Conservation (phyloP, 2,113 vertebrate species). For the Heloderma charlesbogerti region DNA sequence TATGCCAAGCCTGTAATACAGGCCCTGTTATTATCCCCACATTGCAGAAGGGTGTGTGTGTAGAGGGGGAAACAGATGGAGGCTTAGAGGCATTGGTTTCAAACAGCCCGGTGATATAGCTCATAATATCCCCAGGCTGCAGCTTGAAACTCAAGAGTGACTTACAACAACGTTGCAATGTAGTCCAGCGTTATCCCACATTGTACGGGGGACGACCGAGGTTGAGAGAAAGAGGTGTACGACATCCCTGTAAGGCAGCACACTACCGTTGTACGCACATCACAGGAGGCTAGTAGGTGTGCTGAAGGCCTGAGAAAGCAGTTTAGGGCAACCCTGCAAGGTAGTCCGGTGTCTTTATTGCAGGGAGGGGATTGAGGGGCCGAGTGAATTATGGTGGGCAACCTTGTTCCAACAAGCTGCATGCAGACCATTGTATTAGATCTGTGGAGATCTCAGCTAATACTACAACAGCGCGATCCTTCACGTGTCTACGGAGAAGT, state of each 20-base stretch:
- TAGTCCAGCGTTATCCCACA: not conserved
- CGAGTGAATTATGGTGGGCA: not conserved
- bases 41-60: not conserved
- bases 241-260: not conserved
- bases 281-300: not conserved
- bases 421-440: not conserved
- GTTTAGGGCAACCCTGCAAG: not conserved
- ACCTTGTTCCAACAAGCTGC: not conserved
- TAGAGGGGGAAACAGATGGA: not conserved
- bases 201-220: not conserved
- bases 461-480: no score
- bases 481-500: no score
- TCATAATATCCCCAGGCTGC: no score
- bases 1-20: not conserved
- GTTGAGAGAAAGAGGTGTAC: not conserved
- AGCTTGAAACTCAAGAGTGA: no score
- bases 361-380: not conserved
- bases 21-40: not conserved
- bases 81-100: not conserved
- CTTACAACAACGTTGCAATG: not conserved
- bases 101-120: not conserved
- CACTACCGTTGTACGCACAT: not conserved
- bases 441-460: not conserved
- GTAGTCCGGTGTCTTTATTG: not conserved
- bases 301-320: not conserved